Conservation (phyloP, 2,888 invertebrate genomes). For the Hypercompe scribonia region DNA sequence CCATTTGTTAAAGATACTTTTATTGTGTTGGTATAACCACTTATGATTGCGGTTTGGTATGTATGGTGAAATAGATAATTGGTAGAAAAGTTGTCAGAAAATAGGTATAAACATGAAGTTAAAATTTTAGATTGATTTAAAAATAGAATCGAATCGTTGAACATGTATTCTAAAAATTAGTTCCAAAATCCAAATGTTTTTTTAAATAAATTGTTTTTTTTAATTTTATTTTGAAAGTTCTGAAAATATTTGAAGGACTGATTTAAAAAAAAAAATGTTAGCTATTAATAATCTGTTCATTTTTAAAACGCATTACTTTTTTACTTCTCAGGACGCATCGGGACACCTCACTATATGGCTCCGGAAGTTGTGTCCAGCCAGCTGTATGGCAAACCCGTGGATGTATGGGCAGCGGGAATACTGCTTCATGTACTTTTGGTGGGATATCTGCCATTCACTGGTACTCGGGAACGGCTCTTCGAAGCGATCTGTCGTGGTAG, state of each 20-base stretch:
- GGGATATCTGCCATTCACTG: conserved; percentile 97
- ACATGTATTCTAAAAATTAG: background rate
- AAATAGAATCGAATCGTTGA: background rate
- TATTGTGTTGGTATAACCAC: conserved; percentile 19
- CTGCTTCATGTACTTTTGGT: conserved; percentile 97
- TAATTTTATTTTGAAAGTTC: background rate
- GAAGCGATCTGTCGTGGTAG: conserved; percentile 96
- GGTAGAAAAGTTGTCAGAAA: background rate
- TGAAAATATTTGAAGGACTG: background rate
- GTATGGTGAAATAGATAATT: no score
- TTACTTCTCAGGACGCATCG: conserved; percentile 91
- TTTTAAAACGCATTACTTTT: background rate
- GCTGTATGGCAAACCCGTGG: conserved; percentile 97
- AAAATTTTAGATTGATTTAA: background rate
- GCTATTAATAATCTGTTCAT: no score
- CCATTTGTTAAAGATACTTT: background rate
- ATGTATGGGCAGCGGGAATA: conserved; percentile 99
- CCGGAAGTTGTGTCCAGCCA: conserved; percentile 98
- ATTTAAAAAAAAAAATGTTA: background rate
- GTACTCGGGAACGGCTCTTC: conserved; percentile 96
- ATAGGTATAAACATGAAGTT: background rate
- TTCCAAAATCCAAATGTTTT: background rate
- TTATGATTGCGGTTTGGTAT: conserved; percentile 24
- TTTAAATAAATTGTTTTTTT: background rate
- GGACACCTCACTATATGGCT: conserved; percentile 99